Percentiles rank a stretch among this genome's conserved stretches.
phyloP scores from a whole-genome alignment of 1,140 invertebrate species.

The Drosophila athabasca region DNA sequence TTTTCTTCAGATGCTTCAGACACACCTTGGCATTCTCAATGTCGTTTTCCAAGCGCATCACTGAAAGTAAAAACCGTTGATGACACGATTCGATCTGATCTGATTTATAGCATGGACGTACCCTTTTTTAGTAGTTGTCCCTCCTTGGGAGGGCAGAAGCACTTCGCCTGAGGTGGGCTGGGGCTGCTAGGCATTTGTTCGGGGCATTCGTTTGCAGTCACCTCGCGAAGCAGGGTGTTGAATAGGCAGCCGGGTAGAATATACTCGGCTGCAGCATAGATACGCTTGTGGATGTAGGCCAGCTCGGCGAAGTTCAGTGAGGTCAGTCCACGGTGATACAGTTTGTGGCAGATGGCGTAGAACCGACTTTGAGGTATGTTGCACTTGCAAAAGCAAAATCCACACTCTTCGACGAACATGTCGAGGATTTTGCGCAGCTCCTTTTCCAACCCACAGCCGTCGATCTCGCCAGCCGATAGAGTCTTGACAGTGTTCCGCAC shows the following conservation, averaged over 20 bases:
- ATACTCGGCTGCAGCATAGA: slow-evolving; percentile 65
- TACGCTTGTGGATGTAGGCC: slow-evolving; percentile 66
- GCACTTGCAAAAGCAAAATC: slow-evolving; percentile 70
- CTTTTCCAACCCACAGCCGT: slow-evolving; percentile 51
- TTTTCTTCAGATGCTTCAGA: slow-evolving; percentile 13
- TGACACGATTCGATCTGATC: neutral
- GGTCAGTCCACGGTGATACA: slow-evolving; percentile 62
- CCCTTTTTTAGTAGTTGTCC: slow-evolving; percentile 49
- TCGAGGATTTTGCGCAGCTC: slow-evolving; percentile 69
- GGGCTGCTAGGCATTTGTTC: neutral
- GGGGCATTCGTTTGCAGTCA: slow-evolving; percentile 20
- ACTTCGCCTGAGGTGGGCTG: slow-evolving; percentile 21
- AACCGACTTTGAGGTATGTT: slow-evolving; percentile 68
- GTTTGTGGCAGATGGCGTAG: slow-evolving; percentile 66
- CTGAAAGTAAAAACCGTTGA: neutral
- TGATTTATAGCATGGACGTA: neutral
- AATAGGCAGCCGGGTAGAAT: slow-evolving; percentile 65
- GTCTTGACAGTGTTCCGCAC: slow-evolving; percentile 51
- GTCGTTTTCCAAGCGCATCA: slow-evolving; percentile 15
- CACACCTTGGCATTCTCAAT: slow-evolving; percentile 25
- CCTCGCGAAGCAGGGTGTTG: slow-evolving; percentile 65
- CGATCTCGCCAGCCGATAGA: slow-evolving; percentile 48
- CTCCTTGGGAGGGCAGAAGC: slow-evolving; percentile 57
- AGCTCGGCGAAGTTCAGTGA: slow-evolving; percentile 62
- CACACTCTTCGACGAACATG: slow-evolving; percentile 67